A percentile compares a stretch with the other conserved stretches of the same genome.
phyloP scores from a whole-genome alignment of 2,888 invertebrate genomes.

The Peribatodes rhomboidaria region DNA sequence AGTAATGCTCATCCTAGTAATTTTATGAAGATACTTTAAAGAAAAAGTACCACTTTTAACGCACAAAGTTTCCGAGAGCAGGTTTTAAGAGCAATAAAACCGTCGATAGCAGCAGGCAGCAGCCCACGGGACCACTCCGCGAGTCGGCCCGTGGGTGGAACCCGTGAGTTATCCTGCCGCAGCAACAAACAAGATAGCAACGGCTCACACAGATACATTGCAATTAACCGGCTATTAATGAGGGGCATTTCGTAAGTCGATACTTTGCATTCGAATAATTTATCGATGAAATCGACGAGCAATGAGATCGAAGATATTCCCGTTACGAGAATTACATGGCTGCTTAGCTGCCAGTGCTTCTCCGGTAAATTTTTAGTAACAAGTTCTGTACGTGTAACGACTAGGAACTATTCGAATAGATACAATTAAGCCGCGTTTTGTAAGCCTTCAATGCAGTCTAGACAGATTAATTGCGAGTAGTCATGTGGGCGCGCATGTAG shows the following conservation, averaged over 20 bases:
- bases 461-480: conserved; percentile 54
- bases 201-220: conserved; percentile 45
- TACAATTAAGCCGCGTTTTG: conserved; percentile 53
- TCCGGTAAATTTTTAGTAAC: conserved; percentile 3
- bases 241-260: conserved; percentile 12
- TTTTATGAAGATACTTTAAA: background rate
- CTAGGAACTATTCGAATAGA: background rate
- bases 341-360: conserved; percentile 18
- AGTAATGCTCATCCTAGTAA: background rate
- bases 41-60: background rate
- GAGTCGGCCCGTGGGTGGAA: conserved; percentile 66
- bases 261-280: conserved; percentile 24
- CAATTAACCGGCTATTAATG: conserved; percentile 32
- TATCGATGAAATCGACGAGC: conserved; percentile 19
- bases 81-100: conserved; percentile 2
- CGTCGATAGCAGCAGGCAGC: conserved; percentile 23
- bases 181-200: conserved; percentile 61
- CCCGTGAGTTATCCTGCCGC: conserved; percentile 64
- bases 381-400: conserved; percentile 1
- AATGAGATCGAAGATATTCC: conserved; percentile 19
- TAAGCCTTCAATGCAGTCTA: conserved; percentile 57
- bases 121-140: conserved; percentile 39
- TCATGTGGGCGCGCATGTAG: conserved; percentile 67
- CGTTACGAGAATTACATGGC: conserved; percentile 20
- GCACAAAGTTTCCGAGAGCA: background rate